Base-by-base conservation (phyloP, 2,113 vertebrate genomes). In the Axis porcinus region DNA sequence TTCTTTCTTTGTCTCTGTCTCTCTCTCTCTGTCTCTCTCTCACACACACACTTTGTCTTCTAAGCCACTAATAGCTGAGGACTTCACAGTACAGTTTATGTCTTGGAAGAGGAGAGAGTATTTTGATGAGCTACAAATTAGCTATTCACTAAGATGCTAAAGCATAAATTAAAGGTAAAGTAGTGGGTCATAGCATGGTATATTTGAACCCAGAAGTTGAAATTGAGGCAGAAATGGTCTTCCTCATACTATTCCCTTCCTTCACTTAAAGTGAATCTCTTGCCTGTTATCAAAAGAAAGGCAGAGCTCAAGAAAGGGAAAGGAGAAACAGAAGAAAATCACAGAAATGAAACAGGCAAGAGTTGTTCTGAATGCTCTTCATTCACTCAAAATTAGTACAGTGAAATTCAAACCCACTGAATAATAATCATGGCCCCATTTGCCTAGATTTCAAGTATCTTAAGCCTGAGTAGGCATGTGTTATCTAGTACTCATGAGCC, bases 71-170 rank as follows among this genome's bases (percentile, higher is more conserved):
- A 67, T n/a, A 86, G 40, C 33, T 64, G 54, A 94, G 91, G 94
- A 86, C 4, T 47, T 88, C 58, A 76, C 55, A 76, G 45, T 50
- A 27, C 2, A 52, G 21, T 91, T 93, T 88, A 70, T 74, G 7
- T 94, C 40, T 74, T 87, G 54, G 64, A 82, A 36, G 47, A 86
- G 5, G 64, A 74, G 15, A 89, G 30, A 85, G 6, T 79, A 86
- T 90, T 93, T 81, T 93, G 52, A 91, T 96, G 78, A 83, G 47
- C 33, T 86, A n/a, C 6, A 89, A 64, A 83, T 87, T 45, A 52
- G 27, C 33, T 93, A 28, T 85, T 87, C 36, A 52, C 23, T 76
- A 91, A 74, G 28, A 89, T 67, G 36, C 17, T 94, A 85, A 91
- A 74, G n/a, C 57, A 55, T 92, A 54, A 95, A 45, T 86, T 94